Base-by-base conservation (phyloP, 2,888 invertebrate genomes). In the Steromphala cineraria region DNA sequence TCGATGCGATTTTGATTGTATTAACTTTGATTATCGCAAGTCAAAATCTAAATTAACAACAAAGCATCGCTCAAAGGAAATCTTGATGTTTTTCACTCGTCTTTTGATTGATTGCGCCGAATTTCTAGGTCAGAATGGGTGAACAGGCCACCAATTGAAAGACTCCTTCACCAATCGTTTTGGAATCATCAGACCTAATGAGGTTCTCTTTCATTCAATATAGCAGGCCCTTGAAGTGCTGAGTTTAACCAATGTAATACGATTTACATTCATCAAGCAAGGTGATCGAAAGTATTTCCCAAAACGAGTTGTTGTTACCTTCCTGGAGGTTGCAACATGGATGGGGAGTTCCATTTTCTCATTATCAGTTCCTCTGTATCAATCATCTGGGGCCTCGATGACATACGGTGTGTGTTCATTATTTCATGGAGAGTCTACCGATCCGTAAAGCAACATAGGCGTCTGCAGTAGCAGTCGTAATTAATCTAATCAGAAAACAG, bases 401-500 rank as follows among this genome's bases (percentile, higher is more conserved):
- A 71, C 71, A 40, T 40, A 71, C 19, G 71, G 19, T 36, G 28
- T n/a, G 71, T 19, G 36, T 36, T 71, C 71, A 36, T 71, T 71
- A 71, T 71, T 71, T 40, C 31, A 36, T 36, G 36, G 40, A 71
- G 36, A 24, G 19, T 31, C 19, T 36, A n/a, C 71, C 19, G 71
- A 31, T 71, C 71, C 40, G 28, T 71, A n/a, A 31, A 71, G 36
- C 36, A 36, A 71, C 71, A 40, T 36, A 36, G 36, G 36, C 28
- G 71, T 71, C 71, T 71, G n/a, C 31, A 19, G 40, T 15, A 19
- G 36, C 19, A 40, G 36, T 40, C 31, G 15, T 71, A 71, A 71
- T 71, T 71, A 71, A 71, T 71, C 71, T 24, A 71, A 71, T 71
- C 71, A 71, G 71, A 71, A 36, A 71, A 36, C 71, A 71, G 71